Base-by-base conservation (phyloP, 2,888 invertebrate genomes). In the Rugalucina vietnamica region DNA sequence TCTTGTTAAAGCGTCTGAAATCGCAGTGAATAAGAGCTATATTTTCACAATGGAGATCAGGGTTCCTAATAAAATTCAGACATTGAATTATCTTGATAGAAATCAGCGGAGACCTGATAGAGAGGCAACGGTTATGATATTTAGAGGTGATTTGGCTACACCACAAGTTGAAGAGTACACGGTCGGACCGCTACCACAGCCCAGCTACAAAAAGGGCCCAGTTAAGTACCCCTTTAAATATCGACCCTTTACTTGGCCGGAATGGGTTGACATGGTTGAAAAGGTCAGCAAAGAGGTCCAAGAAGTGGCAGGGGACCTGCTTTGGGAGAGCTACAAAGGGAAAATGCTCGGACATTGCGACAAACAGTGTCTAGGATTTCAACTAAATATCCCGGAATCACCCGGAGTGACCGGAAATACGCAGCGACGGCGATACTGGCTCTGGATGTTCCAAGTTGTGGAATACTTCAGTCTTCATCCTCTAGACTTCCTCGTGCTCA, bases 401-500 rank as follows among this genome's bases (percentile, higher is more conserved):
- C 74, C 88, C 10, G 82, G 87, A 5, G 34, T 88, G 21, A 82
- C 84, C 3, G 81, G 85, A 12, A 81, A 87, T 24, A 37, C 54
- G 10, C 65, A 29, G 24, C 57, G 54, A 57, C 50, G 91, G 14
- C 75, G 81, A n/a, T 72, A 88, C 1, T 92, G 91, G 91, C 49
- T 89, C 5, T 86, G 88, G 85, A 27, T 89, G 34, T 69, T 54
- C 10, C 88, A 87, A n/a, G 50, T 73, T 34, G 81, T 87, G 4
- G 91, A 93, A 29, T 92, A 88, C 65, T 87, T 82, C 78, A 86
- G 81, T 21, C 85, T 93, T 0, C 86, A 92, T 77, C 91, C 92
- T 0, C 34, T 91, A 10, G 92, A 91, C 60, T 88, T 93, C 34
- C 85, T 88, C 14, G 80, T 93, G 14, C 76, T 91, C 32, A 79